Conservation (phyloP, 1,140 invertebrate genomes). For the Drosophila setifemur region DNA sequence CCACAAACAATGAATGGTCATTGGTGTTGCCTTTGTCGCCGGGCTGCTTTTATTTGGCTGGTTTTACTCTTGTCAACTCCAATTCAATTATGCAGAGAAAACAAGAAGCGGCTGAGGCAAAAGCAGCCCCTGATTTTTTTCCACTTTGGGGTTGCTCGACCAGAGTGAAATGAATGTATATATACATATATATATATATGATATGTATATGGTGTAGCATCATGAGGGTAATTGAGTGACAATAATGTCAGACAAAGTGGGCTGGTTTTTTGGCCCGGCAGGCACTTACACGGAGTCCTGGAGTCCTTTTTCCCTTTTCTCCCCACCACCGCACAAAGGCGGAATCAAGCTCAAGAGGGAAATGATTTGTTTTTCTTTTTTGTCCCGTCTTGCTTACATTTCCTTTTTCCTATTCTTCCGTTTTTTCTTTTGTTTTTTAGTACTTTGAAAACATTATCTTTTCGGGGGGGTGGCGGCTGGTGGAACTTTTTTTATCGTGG, state of each 20-base stretch:
- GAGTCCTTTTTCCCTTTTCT: neutral
- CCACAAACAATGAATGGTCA: constrained; percentile 61
- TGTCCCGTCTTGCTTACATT: constrained; percentile 45
- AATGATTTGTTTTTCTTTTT: constrained; percentile 81
- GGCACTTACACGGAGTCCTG: constrained; percentile 45
- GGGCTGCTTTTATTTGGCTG: constrained; percentile 21
- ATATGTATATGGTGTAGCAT: constrained; percentile 44
- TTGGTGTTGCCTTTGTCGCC: constrained; percentile 30
- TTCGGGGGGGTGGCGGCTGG: constrained; percentile 37
- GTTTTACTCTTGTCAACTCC: constrained; percentile 72
- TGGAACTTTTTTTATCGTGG: constrained; percentile 28
- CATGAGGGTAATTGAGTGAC: constrained; percentile 82
- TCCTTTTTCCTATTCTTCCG: constrained; percentile 19
- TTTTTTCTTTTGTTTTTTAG: constrained; percentile 32
- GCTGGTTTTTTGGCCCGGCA: constrained; percentile 47
- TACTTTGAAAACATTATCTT: constrained; percentile 53
- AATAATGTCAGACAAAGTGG: constrained; percentile 81
- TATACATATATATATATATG: too few species aligned
- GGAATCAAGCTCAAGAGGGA: constrained; percentile 80
- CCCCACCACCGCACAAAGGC: constrained; percentile 43
- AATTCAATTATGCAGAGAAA: constrained; percentile 78
- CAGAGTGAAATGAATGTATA: constrained; percentile 9
- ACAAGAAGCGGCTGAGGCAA: constrained; percentile 28
- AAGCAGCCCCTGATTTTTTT: constrained; percentile 46
- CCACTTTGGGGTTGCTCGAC: constrained; percentile 59